phyloP scores from a whole-genome alignment of 2,113 vertebrate genomes.

The Puffinus mauretanicus region DNA sequence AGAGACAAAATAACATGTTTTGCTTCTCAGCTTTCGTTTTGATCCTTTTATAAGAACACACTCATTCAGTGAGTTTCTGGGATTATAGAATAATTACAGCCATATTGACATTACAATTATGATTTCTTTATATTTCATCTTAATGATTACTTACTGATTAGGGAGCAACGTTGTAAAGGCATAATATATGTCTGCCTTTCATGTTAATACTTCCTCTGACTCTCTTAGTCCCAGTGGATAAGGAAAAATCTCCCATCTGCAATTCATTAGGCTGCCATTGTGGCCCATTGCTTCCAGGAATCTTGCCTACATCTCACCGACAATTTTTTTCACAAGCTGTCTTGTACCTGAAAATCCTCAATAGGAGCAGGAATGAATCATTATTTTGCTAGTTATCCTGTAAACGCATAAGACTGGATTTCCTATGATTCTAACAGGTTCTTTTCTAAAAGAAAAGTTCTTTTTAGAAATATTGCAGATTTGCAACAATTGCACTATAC shows the following conservation, averaged over 20 bases:
- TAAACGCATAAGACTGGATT: neutral
- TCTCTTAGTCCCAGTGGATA: neutral
- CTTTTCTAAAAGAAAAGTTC: neutral
- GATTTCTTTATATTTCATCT: neutral
- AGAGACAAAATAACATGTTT: neutral
- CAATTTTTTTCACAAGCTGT: neutral
- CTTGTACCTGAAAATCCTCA: neutral
- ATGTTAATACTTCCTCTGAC: neutral
- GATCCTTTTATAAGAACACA: neutral
- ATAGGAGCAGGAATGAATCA: neutral
- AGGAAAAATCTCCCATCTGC: neutral
- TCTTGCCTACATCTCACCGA: neutral
- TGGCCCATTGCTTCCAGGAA: neutral
- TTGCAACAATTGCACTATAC: neutral
- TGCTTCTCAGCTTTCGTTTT: neutral
- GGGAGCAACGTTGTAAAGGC: neutral
- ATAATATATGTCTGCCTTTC: rapidly evolving
- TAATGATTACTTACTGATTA: neutral
- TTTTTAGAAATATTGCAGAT: neutral
- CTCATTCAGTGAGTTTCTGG: neutral
- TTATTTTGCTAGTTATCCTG: neutral
- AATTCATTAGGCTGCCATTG: neutral
- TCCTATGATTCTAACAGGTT: neutral
- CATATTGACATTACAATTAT: neutral
- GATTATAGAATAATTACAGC: neutral